These are phyloP conservation scores for Crotalus tigris DNA, from an alignment of 2,113 vertebrate species.

Conservation along the genomic window DNA sequence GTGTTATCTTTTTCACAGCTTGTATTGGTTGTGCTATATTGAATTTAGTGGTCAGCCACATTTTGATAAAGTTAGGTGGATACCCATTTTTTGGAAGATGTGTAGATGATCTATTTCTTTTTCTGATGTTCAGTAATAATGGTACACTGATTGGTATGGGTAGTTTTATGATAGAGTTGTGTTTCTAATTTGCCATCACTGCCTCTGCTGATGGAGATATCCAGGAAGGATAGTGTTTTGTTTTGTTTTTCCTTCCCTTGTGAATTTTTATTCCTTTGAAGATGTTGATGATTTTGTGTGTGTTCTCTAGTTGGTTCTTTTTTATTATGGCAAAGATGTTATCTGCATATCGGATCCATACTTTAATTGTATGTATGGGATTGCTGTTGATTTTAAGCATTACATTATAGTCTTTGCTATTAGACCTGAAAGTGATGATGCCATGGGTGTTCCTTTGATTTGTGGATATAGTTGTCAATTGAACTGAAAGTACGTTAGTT, in stretches of 20 bases:
- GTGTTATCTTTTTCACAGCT: no score
- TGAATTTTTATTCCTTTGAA: neutral
- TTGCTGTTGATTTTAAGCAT: neutral
- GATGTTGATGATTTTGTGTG: neutral
- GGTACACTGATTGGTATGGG: neutral
- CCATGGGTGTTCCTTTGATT: neutral
- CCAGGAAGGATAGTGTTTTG: neutral
- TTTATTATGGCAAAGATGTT: neutral
- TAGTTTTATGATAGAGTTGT: neutral
- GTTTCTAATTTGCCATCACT: neutral
- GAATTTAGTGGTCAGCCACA: no score
- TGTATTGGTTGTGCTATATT: no score
- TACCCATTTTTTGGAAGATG: no score
- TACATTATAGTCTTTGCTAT: neutral
- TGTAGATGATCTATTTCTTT: no score
- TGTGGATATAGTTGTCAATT: neutral
- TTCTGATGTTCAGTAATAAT: neutral
- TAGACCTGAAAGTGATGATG: neutral
- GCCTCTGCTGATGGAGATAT: neutral
- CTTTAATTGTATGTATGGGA: neutral
- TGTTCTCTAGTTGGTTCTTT: neutral
- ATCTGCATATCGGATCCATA: neutral
- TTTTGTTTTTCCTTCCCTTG: neutral
- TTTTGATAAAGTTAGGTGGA: no score
- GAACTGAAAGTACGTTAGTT: neutral